Base-by-base conservation (phyloP, 1,140 invertebrate genomes). In the Pantala flavescens region DNA sequence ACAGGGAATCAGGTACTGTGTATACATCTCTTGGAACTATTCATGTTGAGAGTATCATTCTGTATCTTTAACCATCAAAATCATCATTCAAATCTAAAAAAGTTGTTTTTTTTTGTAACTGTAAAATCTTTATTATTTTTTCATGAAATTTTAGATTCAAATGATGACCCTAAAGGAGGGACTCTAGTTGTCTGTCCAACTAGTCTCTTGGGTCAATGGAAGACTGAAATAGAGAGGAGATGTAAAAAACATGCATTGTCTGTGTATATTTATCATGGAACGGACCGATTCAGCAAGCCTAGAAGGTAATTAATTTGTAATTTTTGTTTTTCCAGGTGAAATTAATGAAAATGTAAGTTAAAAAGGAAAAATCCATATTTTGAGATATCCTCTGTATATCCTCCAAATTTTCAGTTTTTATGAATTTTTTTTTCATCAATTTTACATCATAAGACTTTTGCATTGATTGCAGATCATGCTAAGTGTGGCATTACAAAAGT, bases 101-200 rank as follows among this genome's bases (percentile, higher is more conserved):
- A 36, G 28, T 9, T 36, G 28, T 36, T 36, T 36, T 36, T 36
- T 36, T 36, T 9, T 5, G 28, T 9, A 36, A 36, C 3, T 36
- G 28, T 36, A 36, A 36, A 36, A 36, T 5, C 28, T 5, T 36
- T 9, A 36, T 9, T 36, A 36, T 36, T 36, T 36, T 63, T 63
- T 63, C 12, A 63, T 19, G 16, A 63, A 63, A 14, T 19, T 36
- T 63, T 12, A 63, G 49, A 63, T 7, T 63, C n/a, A 21, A 21
- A 21, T 63, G 49, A 21, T 21, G n/a, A 63, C 49, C n/a, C n/a
- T 0, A 76, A 72, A 36, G 90, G 91, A 43, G 90, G 90, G 42
- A 97, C 94, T 9, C 83, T 98, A 21, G 89, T 98, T 0, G 87
- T 98, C 7, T 96, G 94, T 81, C 96, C 96, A 0, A 94, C 96